Base-by-base conservation (phyloP, 2,888 invertebrate genomes). In the Coremacera marginata region DNA sequence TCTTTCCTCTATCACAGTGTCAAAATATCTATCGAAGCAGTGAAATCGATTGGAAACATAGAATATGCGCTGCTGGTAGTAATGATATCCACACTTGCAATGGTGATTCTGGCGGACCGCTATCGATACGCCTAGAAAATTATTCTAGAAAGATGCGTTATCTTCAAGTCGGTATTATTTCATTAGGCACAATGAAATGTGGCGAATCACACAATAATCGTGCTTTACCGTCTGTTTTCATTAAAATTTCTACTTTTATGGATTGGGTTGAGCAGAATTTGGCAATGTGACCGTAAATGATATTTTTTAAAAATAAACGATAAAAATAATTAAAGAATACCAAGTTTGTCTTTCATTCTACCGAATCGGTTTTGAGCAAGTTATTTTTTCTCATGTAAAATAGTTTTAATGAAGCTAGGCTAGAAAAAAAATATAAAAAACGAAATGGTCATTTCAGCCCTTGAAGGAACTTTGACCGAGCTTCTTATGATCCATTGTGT, bases 111-210 rank as follows among this genome's bases (percentile, higher is more conserved):
- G 57, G 57, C 0, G 57, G 57, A 22, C 25, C 57, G 1, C 57
- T 60, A 27, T 2, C 8, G 75, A 68, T 22, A 44, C 44, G 65
- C 19, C 9, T 49, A n/a, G 22, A 49, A 51, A 14, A 27, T 44
- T 9, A 25, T 5, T 16, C 34, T 16, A 31, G 37, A 52, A 55
- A 57, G 55, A 34, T 67, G 14, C 74, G 72, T 25, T 72, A 49
- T 62, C 5, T 65, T 19, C 74, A 75, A 67, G 67, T 75, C 16
- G 75, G 75, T 37, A 44, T 75, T 7, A 75, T 37, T 16, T 75
- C 67, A 27, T 16, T 55, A 67, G 74, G 74, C 8, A 51, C 16
- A n/a, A 9, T 2, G 5, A 11, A 16, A 0, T 75, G 74, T 57
- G 67, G 74, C 0, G 37, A 19, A 9, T 52, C 34, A 4, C 19